Evolutionary conservation across 2,797 vertebrate genomes (phyloP).

Genomic region (Potorous gilbertii): DNA sequence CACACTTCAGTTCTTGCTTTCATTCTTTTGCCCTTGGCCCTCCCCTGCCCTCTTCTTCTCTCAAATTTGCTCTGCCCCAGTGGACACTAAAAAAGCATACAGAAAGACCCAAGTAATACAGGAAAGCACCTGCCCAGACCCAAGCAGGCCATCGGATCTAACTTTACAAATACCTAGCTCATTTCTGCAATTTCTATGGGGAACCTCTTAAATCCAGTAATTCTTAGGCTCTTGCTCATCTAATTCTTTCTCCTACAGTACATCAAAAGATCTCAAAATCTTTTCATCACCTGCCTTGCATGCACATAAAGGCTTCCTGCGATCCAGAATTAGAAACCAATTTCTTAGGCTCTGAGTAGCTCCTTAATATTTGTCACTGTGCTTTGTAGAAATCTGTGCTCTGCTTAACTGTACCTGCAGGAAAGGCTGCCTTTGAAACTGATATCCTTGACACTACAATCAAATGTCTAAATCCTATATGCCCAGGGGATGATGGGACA

Average conservation of each 20-base stretch:
- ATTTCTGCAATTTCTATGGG: not conserved
- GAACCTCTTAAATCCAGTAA: conserved; percentile 21
- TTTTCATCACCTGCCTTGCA: conserved; percentile 15
- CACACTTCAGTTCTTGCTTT: too few relatives aligned
- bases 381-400: conserved; percentile 34
- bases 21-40: not conserved
- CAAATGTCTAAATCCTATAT: conserved; percentile 23
- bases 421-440: conserved; percentile 24
- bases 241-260: conserved; percentile 27
- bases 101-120: not conserved
- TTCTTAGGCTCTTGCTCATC: conserved; percentile 18
- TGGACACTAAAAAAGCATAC: not conserved
- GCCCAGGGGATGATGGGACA: not conserved
- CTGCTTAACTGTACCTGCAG: conserved; percentile 26
- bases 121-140: conserved; percentile 18
- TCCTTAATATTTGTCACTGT: conserved; percentile 34
- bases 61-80: not conserved
- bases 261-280: conserved; percentile 25
- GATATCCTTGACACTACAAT: conserved; percentile 39
- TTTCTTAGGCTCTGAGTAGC: conserved; percentile 45
- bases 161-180: conserved; percentile 12
- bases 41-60: conserved; percentile 15
- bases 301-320: conserved; percentile 14
- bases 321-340: conserved; percentile 53
- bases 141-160: not conserved